phyloP scores from a whole-genome alignment of 2,888 invertebrate genomes.

The Drosophila quinaria region DNA sequence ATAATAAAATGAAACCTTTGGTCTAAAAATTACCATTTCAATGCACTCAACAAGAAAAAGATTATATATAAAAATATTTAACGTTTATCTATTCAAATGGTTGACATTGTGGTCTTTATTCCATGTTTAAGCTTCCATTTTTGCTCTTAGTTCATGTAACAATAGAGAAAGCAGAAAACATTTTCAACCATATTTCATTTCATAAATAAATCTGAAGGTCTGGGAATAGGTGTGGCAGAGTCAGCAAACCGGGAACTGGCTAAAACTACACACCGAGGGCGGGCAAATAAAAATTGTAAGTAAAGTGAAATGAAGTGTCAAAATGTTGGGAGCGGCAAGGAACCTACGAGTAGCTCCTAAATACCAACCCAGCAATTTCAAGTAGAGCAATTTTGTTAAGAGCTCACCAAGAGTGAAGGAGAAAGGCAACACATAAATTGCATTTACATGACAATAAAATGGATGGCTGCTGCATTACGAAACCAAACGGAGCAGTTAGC shows the following conservation, averaged over 20 bases:
- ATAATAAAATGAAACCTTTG: not conserved
- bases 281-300: constrained; percentile 43
- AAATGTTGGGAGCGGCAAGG: constrained; percentile 53
- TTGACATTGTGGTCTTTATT: not conserved
- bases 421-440: constrained; percentile 52
- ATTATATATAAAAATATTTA: not conserved
- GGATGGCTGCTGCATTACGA: constrained; percentile 49
- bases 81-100: not conserved
- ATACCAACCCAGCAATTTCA: constrained; percentile 34
- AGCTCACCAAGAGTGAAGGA: constrained; percentile 40
- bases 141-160: constrained; percentile 9
- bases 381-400: constrained; percentile 69
- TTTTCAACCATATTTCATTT: constrained; percentile 21
- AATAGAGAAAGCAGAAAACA: constrained; percentile 11
- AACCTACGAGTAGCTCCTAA: constrained; percentile 16
- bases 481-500: constrained; percentile 31
- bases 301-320: constrained; percentile 72
- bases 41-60: not conserved
- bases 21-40: not conserved
- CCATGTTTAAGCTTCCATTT: constrained; percentile 1
- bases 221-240: constrained; percentile 34
- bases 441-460: constrained; percentile 75
- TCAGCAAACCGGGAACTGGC: constrained; percentile 5
- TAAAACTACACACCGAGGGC: constrained; percentile 11
- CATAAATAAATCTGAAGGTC: constrained; percentile 46